Conservation (phyloP, 2,797 vertebrate genomes). For the Pangasius krempfi region DNA sequence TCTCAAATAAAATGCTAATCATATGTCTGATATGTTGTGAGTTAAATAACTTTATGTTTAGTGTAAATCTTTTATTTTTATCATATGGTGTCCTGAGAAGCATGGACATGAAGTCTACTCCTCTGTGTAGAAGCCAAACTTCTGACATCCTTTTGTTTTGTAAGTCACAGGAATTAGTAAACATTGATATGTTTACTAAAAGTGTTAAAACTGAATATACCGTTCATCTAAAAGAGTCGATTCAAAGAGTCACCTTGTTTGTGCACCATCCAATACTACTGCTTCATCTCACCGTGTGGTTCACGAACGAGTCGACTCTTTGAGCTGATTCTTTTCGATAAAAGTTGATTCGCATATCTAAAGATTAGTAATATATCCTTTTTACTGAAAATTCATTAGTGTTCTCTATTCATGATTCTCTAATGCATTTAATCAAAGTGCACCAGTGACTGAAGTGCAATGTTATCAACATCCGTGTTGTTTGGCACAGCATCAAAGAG, state of each 20-base stretch:
- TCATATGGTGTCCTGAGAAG: background rate
- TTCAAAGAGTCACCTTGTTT: background rate
- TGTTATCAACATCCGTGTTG: background rate
- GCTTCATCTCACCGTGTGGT: too few species aligned
- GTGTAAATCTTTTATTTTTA: background rate
- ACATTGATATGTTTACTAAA: too few species aligned
- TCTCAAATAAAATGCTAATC: background rate
- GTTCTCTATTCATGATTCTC: too few species aligned
- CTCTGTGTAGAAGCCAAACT: background rate
- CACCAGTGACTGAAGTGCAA: background rate
- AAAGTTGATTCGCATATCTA: too few species aligned
- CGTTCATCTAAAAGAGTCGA: background rate
- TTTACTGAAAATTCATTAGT: too few species aligned
- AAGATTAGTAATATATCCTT: too few species aligned
- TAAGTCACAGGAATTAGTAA: too few species aligned
- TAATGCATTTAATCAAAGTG: background rate
- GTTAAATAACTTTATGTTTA: too few species aligned
- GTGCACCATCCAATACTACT: background rate
- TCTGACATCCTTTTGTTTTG: background rate
- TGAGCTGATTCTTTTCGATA: background rate
- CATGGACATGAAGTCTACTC: background rate
- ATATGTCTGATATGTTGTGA: too few species aligned
- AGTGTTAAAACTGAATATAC: background rate
- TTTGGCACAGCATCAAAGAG: background rate
- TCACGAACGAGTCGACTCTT: background rate